Percentiles rank a stretch among this genome's conserved stretches.
Evolutionary conservation across 2,113 vertebrate genomes (phyloP).

Genomic region (Pungitius pungitius): DNA sequence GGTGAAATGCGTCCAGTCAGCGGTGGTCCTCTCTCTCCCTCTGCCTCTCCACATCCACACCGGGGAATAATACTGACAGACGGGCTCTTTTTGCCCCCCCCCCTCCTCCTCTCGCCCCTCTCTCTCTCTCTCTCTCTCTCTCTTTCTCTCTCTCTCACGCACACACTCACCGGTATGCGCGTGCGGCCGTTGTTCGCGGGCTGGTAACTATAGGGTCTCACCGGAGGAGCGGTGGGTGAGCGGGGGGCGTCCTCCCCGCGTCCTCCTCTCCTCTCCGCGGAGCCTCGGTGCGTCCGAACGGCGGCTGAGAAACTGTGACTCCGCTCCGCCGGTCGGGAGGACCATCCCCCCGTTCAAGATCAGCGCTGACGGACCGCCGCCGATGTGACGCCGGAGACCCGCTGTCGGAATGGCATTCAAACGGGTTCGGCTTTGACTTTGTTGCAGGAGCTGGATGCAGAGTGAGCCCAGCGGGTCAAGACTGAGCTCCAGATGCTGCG

Average conservation of each 20-base stretch:
- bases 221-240: constrained; percentile 55
- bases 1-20: too few species aligned
- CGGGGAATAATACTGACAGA: constrained; percentile 83
- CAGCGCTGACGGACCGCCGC: constrained; percentile 8
- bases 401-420: background rate
- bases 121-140: background rate
- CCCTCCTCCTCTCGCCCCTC: background rate
- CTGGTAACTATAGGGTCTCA: constrained; percentile 26
- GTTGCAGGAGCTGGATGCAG: background rate
- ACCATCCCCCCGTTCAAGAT: constrained; percentile 52
- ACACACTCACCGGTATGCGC: constrained; percentile 44
- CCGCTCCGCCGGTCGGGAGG: constrained; percentile 23
- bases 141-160: background rate
- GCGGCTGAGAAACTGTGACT: constrained; percentile 28
- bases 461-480: background rate
- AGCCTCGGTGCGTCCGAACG: constrained; percentile 46
- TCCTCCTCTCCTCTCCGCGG: constrained; percentile 46
- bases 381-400: constrained; percentile 4
- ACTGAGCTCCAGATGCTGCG: constrained; percentile 10
- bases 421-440: background rate
- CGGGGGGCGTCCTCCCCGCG: constrained; percentile 38
- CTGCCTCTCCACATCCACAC: constrained; percentile 79
- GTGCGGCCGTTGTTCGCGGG: constrained; percentile 41
- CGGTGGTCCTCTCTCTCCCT: constrained; percentile 32
- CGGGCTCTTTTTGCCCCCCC: constrained; percentile 61